A percentile compares a stretch with the other conserved stretches of the same genome.
Conservation (phyloP, 2,888 invertebrate genomes). For the Drosophila kokeensis region DNA sequence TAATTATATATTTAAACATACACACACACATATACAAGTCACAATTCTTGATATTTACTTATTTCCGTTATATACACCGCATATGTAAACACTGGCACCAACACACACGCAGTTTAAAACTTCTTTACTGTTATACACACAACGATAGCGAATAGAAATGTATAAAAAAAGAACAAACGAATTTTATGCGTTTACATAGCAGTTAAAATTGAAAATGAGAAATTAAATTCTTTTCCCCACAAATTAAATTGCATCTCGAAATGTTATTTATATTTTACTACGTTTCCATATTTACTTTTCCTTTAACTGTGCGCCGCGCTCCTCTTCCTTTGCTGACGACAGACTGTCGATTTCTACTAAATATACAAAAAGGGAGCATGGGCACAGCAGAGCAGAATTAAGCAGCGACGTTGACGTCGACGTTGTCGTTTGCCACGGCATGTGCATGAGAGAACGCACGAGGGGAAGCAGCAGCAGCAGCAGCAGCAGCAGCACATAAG, state of each 20-base stretch:
- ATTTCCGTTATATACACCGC: constrained; percentile 47
- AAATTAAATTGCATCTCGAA: not conserved
- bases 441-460: constrained; percentile 70
- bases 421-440: constrained; percentile 32
- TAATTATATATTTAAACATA: not conserved
- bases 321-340: constrained; percentile 31
- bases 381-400: constrained; percentile 24
- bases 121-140: constrained; percentile 63
- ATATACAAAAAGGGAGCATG: constrained; percentile 50
- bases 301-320: constrained; percentile 16
- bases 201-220: not conserved
- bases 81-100: constrained; percentile 16
- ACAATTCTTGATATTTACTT: constrained; percentile 46
- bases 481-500: constrained; percentile 59
- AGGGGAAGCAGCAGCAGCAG: constrained; percentile 52
- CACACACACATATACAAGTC: constrained; percentile 9
- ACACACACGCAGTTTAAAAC: constrained; percentile 26
- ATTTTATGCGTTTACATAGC: constrained; percentile 35
- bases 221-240: not conserved
- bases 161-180: constrained; percentile 15
- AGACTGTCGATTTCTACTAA: constrained; percentile 49
- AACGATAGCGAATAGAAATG: constrained; percentile 25
- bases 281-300: constrained; percentile 20
- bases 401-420: constrained; percentile 23
- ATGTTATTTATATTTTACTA: constrained; percentile 1